phyloP scores from a whole-genome alignment of 2,888 invertebrate species.

The Nomada hirtipes region DNA sequence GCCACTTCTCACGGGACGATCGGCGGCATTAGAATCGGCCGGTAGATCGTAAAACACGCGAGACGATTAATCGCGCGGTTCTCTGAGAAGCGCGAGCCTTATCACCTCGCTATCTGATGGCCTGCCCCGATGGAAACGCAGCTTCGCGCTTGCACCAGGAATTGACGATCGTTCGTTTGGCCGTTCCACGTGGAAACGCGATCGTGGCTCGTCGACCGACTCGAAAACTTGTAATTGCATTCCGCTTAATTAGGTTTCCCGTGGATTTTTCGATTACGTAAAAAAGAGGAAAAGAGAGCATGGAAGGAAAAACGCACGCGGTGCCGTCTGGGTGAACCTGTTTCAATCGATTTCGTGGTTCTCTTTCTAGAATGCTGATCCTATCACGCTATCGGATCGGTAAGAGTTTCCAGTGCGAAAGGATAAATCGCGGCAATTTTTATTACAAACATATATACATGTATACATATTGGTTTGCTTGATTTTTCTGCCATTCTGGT shows the following conservation, averaged over 20 bases:
- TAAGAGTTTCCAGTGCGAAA: not conserved
- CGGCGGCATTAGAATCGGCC: conserved; percentile 23
- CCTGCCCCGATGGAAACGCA: too few species aligned
- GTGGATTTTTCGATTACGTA: conserved; percentile 32
- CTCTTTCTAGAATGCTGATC: too few species aligned
- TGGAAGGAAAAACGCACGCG: too few species aligned
- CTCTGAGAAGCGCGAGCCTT: conserved; percentile 4
- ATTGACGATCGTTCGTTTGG: conserved; percentile 28
- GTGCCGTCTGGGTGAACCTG: conserved; percentile 10
- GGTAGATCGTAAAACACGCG: conserved; percentile 22
- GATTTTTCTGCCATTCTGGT: not conserved
- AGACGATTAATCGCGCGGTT: conserved; percentile 42
- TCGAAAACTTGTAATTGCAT: conserved; percentile 22
- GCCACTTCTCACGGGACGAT: conserved; percentile 18
- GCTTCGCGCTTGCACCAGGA: not conserved
- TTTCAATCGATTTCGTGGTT: conserved; percentile 19
- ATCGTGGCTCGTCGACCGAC: not conserved
- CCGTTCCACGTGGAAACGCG: conserved; percentile 14
- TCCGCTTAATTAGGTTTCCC: conserved; percentile 37
- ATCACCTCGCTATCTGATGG: conserved; percentile 21
- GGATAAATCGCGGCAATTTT: not conserved
- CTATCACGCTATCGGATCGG: too few species aligned
- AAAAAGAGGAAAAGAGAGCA: not conserved
- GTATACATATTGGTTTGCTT: not conserved
- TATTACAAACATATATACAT: not conserved